phyloP scores from a whole-genome alignment of 2,888 invertebrate genomes.

The Lasioglossum malachurum region DNA sequence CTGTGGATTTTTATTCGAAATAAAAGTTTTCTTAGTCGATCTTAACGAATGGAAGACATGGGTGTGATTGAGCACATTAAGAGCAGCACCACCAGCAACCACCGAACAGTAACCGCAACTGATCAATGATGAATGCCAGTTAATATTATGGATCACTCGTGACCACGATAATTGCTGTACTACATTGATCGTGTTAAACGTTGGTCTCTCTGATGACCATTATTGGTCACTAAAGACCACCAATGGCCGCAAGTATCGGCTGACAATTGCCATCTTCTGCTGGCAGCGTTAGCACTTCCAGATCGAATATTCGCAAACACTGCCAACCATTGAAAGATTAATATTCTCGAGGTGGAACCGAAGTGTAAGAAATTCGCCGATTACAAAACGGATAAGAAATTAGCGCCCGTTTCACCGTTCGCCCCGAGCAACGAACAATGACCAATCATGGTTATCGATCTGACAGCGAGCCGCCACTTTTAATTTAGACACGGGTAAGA shows the following conservation, averaged over 20 bases:
- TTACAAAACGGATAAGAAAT: not conserved
- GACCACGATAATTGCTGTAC: not conserved
- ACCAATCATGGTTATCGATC: no score
- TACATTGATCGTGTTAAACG: not conserved
- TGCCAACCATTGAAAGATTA: not conserved
- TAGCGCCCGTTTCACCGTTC: not conserved
- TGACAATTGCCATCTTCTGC: not conserved
- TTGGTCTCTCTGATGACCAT: not conserved
- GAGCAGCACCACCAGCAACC: not conserved
- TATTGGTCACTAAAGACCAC: not conserved
- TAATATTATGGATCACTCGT: constrained; percentile 10
- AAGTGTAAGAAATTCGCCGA: not conserved
- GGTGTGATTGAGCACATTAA: not conserved
- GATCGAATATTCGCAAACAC: not conserved
- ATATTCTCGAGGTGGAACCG: not conserved
- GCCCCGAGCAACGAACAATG: not conserved
- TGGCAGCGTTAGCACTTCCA: not conserved
- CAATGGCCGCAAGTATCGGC: not conserved
- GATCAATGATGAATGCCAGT: not conserved
- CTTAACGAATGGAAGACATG: no score
- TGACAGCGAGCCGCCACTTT: not conserved
- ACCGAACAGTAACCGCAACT: not conserved
- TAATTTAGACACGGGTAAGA: not conserved
- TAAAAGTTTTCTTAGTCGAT: no score
- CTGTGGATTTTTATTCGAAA: no score